These are phyloP conservation scores for Hormiphora californensis DNA, from an alignment of 37 sponge, comb jelly and placozoan species.

Conservation along the genomic window DNA sequence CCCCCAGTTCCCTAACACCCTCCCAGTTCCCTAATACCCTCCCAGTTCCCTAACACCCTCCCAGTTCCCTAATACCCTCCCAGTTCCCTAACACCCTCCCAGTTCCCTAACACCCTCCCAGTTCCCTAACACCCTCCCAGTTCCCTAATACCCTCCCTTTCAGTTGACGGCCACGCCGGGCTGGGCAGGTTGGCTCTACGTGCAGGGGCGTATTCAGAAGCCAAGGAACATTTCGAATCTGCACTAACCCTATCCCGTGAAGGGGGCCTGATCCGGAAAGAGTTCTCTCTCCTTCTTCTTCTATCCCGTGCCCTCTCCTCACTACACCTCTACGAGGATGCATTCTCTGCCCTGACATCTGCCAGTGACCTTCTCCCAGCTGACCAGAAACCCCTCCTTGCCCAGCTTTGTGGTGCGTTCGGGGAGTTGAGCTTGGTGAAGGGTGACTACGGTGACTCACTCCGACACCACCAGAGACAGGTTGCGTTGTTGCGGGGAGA, in stretches of 20 bases:
- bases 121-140: background rate
- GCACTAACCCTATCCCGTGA: conserved; percentile 65
- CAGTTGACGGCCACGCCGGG: conserved; percentile 62
- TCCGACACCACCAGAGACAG: background rate
- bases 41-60: background rate
- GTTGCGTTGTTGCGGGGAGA: background rate
- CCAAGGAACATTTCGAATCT: conserved; percentile 71
- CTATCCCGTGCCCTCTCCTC: background rate
- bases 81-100: background rate
- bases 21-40: background rate
- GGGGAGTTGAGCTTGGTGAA: conserved; percentile 14
- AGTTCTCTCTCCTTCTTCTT: background rate
- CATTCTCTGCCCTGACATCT: conserved; percentile 11
- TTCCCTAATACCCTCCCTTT: background rate
- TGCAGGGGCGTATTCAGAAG: conserved; percentile 58
- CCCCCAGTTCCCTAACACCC: too few species aligned
- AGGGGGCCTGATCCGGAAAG: background rate
- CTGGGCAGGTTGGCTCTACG: conserved; percentile 74
- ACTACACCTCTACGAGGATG: conserved; percentile 21
- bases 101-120: background rate
- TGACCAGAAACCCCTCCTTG: background rate
- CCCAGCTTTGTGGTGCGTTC: background rate
- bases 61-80: too few species aligned
- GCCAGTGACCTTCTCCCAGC: background rate
- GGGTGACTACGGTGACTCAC: conserved; percentile 17